Base-by-base conservation (phyloP, 2,113 vertebrate species). In the Charadrius vociferus region DNA sequence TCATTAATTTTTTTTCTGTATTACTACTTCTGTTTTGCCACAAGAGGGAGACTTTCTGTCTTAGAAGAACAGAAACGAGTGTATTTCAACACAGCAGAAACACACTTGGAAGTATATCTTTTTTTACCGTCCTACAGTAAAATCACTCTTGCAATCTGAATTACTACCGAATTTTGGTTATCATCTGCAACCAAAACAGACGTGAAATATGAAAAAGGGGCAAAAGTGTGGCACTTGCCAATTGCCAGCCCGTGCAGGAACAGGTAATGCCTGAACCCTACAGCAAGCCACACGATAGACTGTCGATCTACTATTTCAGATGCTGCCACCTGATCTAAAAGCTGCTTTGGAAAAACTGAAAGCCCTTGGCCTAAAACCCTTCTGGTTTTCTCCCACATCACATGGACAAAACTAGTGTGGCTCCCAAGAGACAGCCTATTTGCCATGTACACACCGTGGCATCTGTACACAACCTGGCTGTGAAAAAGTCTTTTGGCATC, bases 41-140 rank as follows among this genome's bases (percentile, higher is more conserved):
- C 96, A 89, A 96, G 97, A 87, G 94, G 97, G 97, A 97, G 95
- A 36, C 94, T 66, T 89, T 70, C 63, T 80, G 79, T 68, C 19
- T 90, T 3, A 63, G 37, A 86, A 23, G 3, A 91, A 4, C 19
- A 86, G 59, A 90, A 84, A n/a, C 2, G 0, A 6, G 13, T 45
- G 0, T 10, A 30, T 39, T 88, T 49, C 77, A 41, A 5, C 3
- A 16, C 27, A 72, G 41, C 10, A 89, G 37, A 82, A 93, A 80
- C 15, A 59, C 22, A 5, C 18, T 29, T 7, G 2, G 4, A 88
- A 56, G 7, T 6, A 49, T 2, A 52, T 12, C 6, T 67, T 67
- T 45, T 75, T 43, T 73, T 36, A 29, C 12, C 21, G 27, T 70
- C 26, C 81, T 67, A 71, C 6, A 39, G 29, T 20, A 71, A 61